phyloP scores from a whole-genome alignment of 2,888 invertebrate species.

The Noctua fimbriata region DNA sequence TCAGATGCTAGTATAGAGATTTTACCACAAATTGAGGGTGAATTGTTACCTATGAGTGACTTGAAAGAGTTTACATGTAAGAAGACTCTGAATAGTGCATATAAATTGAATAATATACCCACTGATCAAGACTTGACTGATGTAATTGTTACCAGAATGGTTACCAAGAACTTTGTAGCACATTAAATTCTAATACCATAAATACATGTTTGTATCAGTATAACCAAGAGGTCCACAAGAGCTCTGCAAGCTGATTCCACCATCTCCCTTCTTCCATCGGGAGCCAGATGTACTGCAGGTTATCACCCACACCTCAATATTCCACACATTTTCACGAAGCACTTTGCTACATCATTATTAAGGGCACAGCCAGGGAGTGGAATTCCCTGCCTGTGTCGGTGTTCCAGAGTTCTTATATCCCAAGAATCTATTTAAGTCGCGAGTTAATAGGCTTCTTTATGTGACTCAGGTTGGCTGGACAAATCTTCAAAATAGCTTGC shows the following conservation, averaged over 20 bases:
- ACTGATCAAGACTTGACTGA: slow-evolving; percentile 85
- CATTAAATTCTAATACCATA: slow-evolving; percentile 35
- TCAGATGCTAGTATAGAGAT: slow-evolving; percentile 77
- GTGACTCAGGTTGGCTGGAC: no score
- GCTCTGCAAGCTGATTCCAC: not conserved
- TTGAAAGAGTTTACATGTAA: slow-evolving; percentile 86
- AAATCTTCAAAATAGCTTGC: no score
- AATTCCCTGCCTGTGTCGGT: not conserved
- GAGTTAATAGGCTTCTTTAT: no score
- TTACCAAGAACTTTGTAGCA: slow-evolving; percentile 87
- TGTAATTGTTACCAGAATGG: slow-evolving; percentile 92
- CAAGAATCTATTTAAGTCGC: not conserved
- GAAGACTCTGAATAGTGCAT: slow-evolving; percentile 89
- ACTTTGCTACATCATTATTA: not conserved
- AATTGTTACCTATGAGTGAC: slow-evolving; percentile 85
- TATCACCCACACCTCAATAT: not conserved
- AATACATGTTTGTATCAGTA: not conserved
- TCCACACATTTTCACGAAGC: not conserved
- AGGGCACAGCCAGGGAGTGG: no score
- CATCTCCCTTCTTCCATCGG: not conserved
- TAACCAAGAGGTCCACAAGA: not conserved
- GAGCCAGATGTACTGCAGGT: not conserved
- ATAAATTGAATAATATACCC: slow-evolving; percentile 91
- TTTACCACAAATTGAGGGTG: slow-evolving; percentile 89
- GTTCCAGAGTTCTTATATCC: not conserved